These are phyloP conservation scores for Pseudomyrmex gracilis DNA, from an alignment of 1,140 invertebrate species.

Conservation along the genomic window DNA sequence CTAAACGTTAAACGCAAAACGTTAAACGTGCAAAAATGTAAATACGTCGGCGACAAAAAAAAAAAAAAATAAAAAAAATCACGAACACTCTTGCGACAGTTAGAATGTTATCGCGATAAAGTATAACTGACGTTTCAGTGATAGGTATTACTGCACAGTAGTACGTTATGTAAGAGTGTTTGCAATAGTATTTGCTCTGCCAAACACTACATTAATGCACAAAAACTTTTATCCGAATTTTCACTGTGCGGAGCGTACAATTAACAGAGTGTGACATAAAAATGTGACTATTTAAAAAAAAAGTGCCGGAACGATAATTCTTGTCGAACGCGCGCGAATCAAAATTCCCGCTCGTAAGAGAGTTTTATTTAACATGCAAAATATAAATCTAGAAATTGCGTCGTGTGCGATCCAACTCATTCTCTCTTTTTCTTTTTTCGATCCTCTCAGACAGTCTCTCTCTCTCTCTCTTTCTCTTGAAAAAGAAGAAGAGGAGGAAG, in stretches of 20 bases:
- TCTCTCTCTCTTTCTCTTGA: background rate
- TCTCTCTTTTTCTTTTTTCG: no score
- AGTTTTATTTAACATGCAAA: slow-evolving; percentile 29
- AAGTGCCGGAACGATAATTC: slow-evolving; percentile 1
- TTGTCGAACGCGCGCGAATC: background rate
- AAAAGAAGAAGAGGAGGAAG: no score
- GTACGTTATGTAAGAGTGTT: no score
- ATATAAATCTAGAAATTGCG: slow-evolving; percentile 31
- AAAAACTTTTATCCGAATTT: slow-evolving; percentile 6
- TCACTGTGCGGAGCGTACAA: background rate
- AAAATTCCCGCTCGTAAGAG: background rate
- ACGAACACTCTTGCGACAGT: slow-evolving; percentile 4
- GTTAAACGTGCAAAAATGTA: background rate
- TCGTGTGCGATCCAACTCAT: background rate
- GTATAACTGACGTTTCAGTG: slow-evolving; percentile 12
- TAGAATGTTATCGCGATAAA: background rate
- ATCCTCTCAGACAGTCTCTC: background rate
- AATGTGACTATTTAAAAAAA: background rate
- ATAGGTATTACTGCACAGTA: background rate
- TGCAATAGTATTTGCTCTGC: background rate
- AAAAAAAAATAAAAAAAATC: slow-evolving; percentile 10
- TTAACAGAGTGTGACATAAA: slow-evolving; percentile 27
- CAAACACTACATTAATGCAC: background rate
- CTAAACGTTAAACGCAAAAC: background rate
- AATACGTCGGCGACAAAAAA: slow-evolving; percentile 17